phyloP scores from a whole-genome alignment of 1,140 invertebrate species.

The Drosophila kurseongensis region DNA sequence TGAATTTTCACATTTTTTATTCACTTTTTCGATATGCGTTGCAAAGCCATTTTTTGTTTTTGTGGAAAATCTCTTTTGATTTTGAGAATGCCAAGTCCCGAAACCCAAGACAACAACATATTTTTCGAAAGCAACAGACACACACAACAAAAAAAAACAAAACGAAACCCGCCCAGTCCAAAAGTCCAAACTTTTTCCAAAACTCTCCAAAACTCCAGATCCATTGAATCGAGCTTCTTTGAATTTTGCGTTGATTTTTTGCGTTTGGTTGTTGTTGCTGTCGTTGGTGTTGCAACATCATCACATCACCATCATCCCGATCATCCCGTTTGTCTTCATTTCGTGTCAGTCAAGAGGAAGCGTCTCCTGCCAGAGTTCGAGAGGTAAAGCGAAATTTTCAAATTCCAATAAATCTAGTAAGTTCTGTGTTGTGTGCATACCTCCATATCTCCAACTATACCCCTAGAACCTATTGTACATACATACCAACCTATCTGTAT shows the following conservation, averaged over 20 bases:
- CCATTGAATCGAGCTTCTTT: conserved; percentile 66
- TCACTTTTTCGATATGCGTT: conserved; percentile 54
- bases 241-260: conserved; percentile 66
- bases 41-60: conserved; percentile 56
- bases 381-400: conserved; percentile 74
- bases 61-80: conserved; percentile 40
- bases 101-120: conserved; percentile 17
- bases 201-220: conserved; percentile 34
- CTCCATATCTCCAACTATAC: conserved; percentile 25
- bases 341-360: conserved; percentile 78
- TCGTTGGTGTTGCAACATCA: conserved; percentile 63
- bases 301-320: conserved; percentile 55
- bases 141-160: conserved; percentile 4
- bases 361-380: conserved; percentile 56
- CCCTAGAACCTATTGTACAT: conserved; percentile 48
- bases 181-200: conserved; percentile 4
- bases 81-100: conserved; percentile 37
- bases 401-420: conserved; percentile 77
- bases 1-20: conserved; percentile 50
- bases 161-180: conserved; percentile 29
- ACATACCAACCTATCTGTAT: conserved; percentile 28
- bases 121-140: conserved; percentile 42
- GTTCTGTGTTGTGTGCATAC: conserved; percentile 72
- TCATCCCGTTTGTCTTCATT: conserved; percentile 70
- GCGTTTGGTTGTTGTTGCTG: conserved; percentile 58